phyloP scores from a whole-genome alignment of 1,140 invertebrate genomes.

The Harlomillsia oculata region DNA sequence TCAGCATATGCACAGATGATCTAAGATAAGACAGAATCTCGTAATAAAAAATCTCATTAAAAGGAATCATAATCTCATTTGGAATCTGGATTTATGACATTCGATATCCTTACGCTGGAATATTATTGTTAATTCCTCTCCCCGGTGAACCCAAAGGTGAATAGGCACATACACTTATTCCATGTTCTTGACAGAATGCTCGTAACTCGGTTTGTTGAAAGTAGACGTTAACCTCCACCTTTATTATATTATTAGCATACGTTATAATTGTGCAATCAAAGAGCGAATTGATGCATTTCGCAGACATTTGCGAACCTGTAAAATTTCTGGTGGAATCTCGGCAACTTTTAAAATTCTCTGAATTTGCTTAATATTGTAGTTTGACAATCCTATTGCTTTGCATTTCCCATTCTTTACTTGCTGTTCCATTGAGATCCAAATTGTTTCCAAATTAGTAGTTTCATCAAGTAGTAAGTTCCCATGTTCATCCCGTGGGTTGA shows the following conservation, averaged over 20 bases:
- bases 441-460: constrained; percentile 58
- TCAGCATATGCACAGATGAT: too few relatives aligned
- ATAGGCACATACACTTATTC: constrained; percentile 62
- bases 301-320: constrained; percentile 10
- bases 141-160: constrained; percentile 68
- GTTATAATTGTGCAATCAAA: constrained; percentile 38
- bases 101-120: too few relatives aligned
- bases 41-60: too few relatives aligned
- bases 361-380: constrained; percentile 48
- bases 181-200: constrained; percentile 40
- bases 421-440: constrained; percentile 80
- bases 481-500: constrained; percentile 33
- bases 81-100: too few relatives aligned
- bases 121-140: constrained; percentile 4
- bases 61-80: too few relatives aligned
- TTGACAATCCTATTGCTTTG: constrained; percentile 48
- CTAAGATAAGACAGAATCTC: too few relatives aligned
- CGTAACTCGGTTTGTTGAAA: constrained; percentile 43
- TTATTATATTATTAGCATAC: background rate
- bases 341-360: constrained; percentile 37
- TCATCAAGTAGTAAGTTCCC: constrained; percentile 46
- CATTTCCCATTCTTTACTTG: constrained; percentile 59
- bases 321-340: constrained; percentile 7
- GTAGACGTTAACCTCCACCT: constrained; percentile 43
- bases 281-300: background rate